Evolutionary conservation across 2,888 invertebrate species (phyloP).

Genomic region (Brenthis hecate): DNA sequence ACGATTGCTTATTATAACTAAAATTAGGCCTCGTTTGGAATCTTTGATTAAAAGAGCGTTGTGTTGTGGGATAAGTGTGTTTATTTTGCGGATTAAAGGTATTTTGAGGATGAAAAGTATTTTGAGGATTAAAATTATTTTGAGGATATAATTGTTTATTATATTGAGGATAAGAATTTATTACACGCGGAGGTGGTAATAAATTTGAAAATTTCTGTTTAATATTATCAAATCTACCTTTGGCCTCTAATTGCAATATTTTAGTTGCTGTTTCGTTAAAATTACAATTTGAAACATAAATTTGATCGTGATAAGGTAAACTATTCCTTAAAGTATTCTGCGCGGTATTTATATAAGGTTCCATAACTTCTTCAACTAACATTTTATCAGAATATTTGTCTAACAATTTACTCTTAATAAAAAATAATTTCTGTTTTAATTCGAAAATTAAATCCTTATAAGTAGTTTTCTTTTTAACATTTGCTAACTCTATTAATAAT

Average conservation of each 20-base stretch:
- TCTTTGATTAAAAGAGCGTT: too few species aligned
- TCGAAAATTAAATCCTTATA: constrained; percentile 32
- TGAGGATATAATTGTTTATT: constrained; percentile 1
- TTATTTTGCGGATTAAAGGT: too few species aligned
- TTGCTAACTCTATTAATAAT: constrained; percentile 16
- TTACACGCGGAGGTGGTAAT: constrained; percentile 26
- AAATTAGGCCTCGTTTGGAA: neutral
- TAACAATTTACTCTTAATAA: constrained; percentile 32
- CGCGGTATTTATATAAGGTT: constrained; percentile 28
- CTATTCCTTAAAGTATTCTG: constrained; percentile 33
- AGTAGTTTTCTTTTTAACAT: constrained; percentile 11
- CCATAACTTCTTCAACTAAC: constrained; percentile 19
- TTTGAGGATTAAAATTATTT: neutral
- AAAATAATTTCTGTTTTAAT: constrained; percentile 33
- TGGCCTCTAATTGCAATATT: constrained; percentile 35
- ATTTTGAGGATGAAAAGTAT: too few species aligned
- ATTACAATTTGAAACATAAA: constrained; percentile 28
- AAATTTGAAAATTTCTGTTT: constrained; percentile 32
- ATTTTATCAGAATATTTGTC: constrained; percentile 5
- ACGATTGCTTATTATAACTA: too few species aligned
- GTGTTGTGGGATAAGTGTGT: too few species aligned
- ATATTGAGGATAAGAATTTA: constrained; percentile 4
- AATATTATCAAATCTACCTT: constrained; percentile 31
- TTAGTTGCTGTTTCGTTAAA: constrained; percentile 27
- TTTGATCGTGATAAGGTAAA: constrained; percentile 33